Conservation (phyloP, 2,113 vertebrate species). For the Boleophthalmus pectinirostris region DNA sequence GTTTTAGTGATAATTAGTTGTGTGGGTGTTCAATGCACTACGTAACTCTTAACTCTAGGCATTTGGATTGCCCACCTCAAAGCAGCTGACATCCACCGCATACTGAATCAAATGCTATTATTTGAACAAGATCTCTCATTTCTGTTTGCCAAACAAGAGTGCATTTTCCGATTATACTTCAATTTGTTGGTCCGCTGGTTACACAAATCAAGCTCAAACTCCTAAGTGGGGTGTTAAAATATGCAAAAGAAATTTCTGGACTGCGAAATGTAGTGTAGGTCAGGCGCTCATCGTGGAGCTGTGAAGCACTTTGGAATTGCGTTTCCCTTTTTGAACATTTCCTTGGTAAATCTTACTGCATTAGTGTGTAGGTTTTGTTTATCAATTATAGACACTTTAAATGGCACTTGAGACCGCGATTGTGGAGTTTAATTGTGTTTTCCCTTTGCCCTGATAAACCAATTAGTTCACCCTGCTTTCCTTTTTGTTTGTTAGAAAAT, state of each 20-base stretch:
- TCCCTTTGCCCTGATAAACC: conserved; percentile 27
- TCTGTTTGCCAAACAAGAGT: conserved; percentile 32
- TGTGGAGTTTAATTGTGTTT: conserved; percentile 57
- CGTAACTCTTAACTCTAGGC: conserved; percentile 44
- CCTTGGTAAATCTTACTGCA: conserved; percentile 24
- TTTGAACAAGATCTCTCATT: conserved; percentile 9
- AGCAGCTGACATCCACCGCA: conserved; percentile 28
- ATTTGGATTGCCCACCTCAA: conserved; percentile 31
- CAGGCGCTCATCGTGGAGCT: conserved; percentile 28
- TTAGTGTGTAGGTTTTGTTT: conserved; percentile 43
- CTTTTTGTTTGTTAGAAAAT: conserved; percentile 17
- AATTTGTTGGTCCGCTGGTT: conserved; percentile 63
- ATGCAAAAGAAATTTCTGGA: conserved; percentile 49
- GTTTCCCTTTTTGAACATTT: conserved; percentile 34
- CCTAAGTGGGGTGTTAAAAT: conserved; percentile 61
- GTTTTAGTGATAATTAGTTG: conserved; percentile 30
- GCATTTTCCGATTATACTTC: conserved; percentile 43
- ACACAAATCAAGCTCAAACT: conserved; percentile 57
- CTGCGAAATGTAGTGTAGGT: conserved; percentile 48
- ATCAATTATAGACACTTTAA: conserved; percentile 61
- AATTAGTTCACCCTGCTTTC: conserved; percentile 13
- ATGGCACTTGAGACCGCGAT: conserved; percentile 24
- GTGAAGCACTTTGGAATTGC: conserved; percentile 16
- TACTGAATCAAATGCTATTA: conserved; percentile 1
- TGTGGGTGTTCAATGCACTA: conserved; percentile 29